Evolutionary conservation across 2,888 invertebrate species (phyloP).

Genomic region (Stenodera caucasica): DNA sequence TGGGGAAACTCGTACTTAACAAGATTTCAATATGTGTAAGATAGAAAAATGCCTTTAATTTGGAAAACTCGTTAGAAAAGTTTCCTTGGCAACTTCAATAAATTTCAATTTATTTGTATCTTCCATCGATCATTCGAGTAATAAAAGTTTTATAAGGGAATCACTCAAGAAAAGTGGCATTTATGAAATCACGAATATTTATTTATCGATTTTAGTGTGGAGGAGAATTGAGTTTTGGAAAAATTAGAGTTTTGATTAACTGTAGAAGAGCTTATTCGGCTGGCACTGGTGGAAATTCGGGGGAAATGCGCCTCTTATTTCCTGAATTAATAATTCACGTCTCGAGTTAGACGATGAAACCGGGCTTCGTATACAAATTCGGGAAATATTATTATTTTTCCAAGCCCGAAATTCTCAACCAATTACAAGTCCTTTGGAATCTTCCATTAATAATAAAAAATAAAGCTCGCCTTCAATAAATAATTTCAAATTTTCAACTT

Average conservation of each 20-base stretch:
- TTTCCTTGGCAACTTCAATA: too few relatives aligned
- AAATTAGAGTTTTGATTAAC: not conserved
- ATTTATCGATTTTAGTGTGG: too few relatives aligned
- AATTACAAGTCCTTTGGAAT: slow-evolving; percentile 10
- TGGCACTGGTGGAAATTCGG: not conserved
- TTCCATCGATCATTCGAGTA: not conserved
- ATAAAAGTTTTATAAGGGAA: not conserved
- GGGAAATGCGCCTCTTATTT: slow-evolving; percentile 23
- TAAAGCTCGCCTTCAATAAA: too few relatives aligned
- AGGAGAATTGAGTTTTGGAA: too few relatives aligned
- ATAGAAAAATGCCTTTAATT: not conserved
- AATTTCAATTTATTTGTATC: not conserved
- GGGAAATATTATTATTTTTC: slow-evolving; percentile 18
- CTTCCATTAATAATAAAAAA: too few relatives aligned
- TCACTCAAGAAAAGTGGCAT: too few relatives aligned
- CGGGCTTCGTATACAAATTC: slow-evolving; percentile 10
- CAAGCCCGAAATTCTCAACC: slow-evolving; percentile 4
- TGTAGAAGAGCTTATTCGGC: not conserved
- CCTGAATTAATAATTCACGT: slow-evolving; percentile 27
- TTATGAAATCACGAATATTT: too few relatives aligned
- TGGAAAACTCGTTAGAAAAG: not conserved
- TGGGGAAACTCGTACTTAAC: too few relatives aligned
- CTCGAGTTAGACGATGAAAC: slow-evolving; percentile 16
- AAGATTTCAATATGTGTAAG: not conserved
- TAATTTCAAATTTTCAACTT: too few relatives aligned